phyloP scores from a whole-genome alignment of 2,797 vertebrate genomes.

The Micrastur ruficollis region DNA sequence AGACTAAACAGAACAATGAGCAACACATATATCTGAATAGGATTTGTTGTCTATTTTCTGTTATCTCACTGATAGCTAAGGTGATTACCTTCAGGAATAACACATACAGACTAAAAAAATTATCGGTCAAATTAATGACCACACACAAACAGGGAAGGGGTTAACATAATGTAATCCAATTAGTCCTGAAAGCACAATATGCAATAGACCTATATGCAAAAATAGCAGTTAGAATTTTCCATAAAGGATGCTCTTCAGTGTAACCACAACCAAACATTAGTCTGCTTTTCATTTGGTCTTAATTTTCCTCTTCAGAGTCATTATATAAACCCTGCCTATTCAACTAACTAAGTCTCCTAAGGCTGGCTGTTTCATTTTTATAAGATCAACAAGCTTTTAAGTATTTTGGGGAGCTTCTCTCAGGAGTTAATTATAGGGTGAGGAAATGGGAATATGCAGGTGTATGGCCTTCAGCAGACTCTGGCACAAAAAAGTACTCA shows the following conservation, averaged over 20 bases:
- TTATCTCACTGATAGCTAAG: neutral
- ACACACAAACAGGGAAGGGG: neutral
- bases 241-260: neutral
- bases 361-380: neutral
- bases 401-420: neutral
- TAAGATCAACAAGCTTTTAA: neutral
- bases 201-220: neutral
- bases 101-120: neutral
- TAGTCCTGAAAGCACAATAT: neutral
- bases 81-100: neutral
- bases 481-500: neutral
- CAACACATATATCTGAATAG: neutral
- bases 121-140: neutral
- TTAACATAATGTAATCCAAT: neutral
- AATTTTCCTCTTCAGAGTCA: neutral
- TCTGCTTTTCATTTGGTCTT: neutral
- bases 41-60: neutral
- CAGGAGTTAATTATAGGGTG: neutral
- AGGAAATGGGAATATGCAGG: neutral
- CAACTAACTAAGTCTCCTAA: neutral
- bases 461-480: neutral
- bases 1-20: neutral
- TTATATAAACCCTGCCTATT: neutral
- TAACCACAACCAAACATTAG: neutral
- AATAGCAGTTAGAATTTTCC: neutral